Percentiles rank a stretch among this genome's conserved stretches.
phyloP scores from a whole-genome alignment of 2,888 invertebrate species.

The Drosophila acutilabella region DNA sequence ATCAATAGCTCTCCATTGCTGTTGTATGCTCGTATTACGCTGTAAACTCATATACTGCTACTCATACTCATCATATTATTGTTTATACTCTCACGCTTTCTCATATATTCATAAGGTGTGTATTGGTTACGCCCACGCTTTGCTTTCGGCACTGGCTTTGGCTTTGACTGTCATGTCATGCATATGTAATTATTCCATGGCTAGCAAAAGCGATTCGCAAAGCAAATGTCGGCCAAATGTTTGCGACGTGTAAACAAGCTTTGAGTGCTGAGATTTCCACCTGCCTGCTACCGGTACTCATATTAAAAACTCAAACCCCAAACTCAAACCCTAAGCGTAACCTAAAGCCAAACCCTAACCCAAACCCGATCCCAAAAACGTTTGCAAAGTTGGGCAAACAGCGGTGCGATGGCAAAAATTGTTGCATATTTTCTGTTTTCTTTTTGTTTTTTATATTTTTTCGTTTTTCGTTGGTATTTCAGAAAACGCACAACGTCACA shows the following conservation, averaged over 20 bases:
- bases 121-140: slow-evolving; percentile 71
- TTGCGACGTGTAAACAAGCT: slow-evolving; percentile 73
- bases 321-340: slow-evolving; percentile 2
- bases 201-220: slow-evolving; percentile 63
- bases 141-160: slow-evolving; percentile 38
- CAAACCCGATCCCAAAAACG: slow-evolving; percentile 15
- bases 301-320: slow-evolving; percentile 44
- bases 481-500: slow-evolving; percentile 2
- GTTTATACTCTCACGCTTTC: not conserved
- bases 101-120: slow-evolving; percentile 21
- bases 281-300: slow-evolving; percentile 35
- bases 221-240: slow-evolving; percentile 69
- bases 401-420: slow-evolving; percentile 66
- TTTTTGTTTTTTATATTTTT: not conserved
- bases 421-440: slow-evolving; percentile 64
- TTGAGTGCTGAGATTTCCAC: slow-evolving; percentile 61
- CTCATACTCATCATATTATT: slow-evolving; percentile 10
- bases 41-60: not conserved
- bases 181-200: slow-evolving; percentile 76
- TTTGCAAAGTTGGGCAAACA: slow-evolving; percentile 57
- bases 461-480: slow-evolving; percentile 8
- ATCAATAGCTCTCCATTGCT: slow-evolving; percentile 47
- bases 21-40: not conserved
- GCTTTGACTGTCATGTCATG: slow-evolving; percentile 67
- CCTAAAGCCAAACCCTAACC: not conserved